A percentile compares a stretch with the other conserved stretches of the same genome.
phyloP scores from a whole-genome alignment of 2,888 invertebrate genomes.

The Esperia sulphurella region DNA sequence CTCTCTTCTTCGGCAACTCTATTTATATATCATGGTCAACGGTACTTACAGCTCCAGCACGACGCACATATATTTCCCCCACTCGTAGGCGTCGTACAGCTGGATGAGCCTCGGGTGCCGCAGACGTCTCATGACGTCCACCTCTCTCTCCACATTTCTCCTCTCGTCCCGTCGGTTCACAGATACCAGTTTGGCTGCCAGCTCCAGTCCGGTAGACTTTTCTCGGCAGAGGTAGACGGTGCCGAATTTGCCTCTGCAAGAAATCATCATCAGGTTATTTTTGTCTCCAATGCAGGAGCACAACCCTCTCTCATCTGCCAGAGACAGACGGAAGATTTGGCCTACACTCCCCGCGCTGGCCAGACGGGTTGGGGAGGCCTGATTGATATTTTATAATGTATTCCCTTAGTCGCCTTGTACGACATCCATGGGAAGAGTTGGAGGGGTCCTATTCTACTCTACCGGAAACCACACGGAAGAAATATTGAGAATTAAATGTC shows the following conservation, averaged over 20 bases:
- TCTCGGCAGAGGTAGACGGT: constrained; percentile 96
- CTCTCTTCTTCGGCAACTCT: neutral
- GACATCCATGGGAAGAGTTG: no score
- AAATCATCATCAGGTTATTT: no score
- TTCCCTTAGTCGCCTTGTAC: no score
- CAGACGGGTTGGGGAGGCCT: no score
- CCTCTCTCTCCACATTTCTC: constrained; percentile 95
- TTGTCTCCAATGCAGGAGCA: no score
- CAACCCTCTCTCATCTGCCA: no score
- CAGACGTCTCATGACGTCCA: constrained; percentile 96
- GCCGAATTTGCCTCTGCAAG: constrained; percentile 95
- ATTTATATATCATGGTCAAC: neutral
- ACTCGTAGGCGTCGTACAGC: constrained; percentile 98
- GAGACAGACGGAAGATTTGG: no score
- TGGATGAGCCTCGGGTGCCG: constrained; percentile 98
- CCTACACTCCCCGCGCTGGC: no score
- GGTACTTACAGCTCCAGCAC: constrained; percentile 96
- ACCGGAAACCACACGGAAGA: no score
- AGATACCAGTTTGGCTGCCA: constrained; percentile 96
- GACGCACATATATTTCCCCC: constrained; percentile 96
- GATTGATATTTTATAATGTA: no score
- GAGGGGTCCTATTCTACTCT: no score
- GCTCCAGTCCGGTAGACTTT: constrained; percentile 85
- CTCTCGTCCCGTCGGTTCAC: constrained; percentile 92
- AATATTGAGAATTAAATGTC: no score